Percentiles rank a stretch among this genome's conserved stretches.
Evolutionary conservation across 1,140 invertebrate genomes (phyloP).

Genomic region (Neodiprion lecontei): DNA sequence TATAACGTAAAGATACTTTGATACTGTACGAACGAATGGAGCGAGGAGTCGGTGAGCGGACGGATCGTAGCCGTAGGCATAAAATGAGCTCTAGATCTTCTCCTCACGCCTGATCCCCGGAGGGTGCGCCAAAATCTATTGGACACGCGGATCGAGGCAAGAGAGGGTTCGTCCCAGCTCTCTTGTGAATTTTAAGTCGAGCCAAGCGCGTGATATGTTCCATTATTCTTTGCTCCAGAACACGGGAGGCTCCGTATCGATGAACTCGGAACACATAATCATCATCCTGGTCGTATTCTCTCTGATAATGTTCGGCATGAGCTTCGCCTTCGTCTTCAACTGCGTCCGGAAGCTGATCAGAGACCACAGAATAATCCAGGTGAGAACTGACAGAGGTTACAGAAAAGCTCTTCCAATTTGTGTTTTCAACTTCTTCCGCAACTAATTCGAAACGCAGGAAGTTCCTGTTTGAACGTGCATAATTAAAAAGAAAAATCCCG

Average conservation of each 20-base stretch:
- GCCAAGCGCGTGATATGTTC: too few relatives aligned
- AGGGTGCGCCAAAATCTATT: neutral
- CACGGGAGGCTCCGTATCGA: slow-evolving; percentile 56
- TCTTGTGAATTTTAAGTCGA: slow-evolving; percentile 5
- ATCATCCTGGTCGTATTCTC: slow-evolving; percentile 91
- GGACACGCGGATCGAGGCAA: neutral
- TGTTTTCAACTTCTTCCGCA: too few relatives aligned
- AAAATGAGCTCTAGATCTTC: too few relatives aligned
- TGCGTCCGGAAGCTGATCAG: slow-evolving; percentile 83
- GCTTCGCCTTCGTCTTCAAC: slow-evolving; percentile 84
- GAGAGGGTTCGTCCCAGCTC: slow-evolving; percentile 14
- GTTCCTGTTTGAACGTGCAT: neutral
- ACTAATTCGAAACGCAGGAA: neutral
- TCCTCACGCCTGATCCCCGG: neutral
- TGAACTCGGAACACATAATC: slow-evolving; percentile 76
- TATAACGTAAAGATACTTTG: too few relatives aligned
- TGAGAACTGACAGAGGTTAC: slow-evolving; percentile 49
- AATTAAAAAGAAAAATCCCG: too few relatives aligned
- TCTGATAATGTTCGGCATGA: slow-evolving; percentile 85
- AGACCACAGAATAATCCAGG: slow-evolving; percentile 85
- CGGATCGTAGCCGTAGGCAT: too few relatives aligned
- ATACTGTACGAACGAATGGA: too few relatives aligned
- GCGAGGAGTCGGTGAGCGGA: too few relatives aligned
- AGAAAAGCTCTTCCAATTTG: neutral
- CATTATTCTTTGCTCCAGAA: slow-evolving; percentile 57